Conservation (phyloP, 2,113 vertebrate genomes). For the Gobio gobio region DNA sequence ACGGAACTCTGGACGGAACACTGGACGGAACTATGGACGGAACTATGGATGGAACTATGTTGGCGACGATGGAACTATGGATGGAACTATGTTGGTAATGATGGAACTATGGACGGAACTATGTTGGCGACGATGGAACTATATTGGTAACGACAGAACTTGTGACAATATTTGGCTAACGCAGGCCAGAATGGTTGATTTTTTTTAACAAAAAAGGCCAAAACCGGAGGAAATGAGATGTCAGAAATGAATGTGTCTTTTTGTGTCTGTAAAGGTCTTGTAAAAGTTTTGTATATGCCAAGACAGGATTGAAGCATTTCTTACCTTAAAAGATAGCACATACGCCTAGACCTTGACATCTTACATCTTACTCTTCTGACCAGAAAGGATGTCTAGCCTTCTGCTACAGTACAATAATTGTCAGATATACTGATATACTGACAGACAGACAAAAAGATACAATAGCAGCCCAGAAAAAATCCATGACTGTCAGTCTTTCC, state of each 20-base stretch:
- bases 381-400: background rate
- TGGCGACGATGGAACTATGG: no score
- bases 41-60: no score
- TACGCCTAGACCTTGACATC: no score
- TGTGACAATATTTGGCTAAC: no score
- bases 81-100: no score
- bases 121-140: no score
- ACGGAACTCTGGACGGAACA: no score
- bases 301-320: background rate
- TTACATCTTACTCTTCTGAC: background rate
- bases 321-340: background rate
- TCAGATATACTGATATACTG: background rate
- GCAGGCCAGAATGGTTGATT: background rate
- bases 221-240: background rate
- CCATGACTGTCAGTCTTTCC: background rate
- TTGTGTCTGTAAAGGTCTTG: background rate
- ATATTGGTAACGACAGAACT: no score
- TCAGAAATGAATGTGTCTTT: no score
- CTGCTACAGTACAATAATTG: background rate
- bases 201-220: background rate
- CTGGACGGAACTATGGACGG: no score
- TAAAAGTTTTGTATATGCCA: background rate
- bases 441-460: background rate
- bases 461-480: background rate
- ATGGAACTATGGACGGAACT: no score